A percentile compares a stretch with the other conserved stretches of the same genome.
Conservation (phyloP, 2,888 invertebrate species). For the Entomobrya proxima region DNA sequence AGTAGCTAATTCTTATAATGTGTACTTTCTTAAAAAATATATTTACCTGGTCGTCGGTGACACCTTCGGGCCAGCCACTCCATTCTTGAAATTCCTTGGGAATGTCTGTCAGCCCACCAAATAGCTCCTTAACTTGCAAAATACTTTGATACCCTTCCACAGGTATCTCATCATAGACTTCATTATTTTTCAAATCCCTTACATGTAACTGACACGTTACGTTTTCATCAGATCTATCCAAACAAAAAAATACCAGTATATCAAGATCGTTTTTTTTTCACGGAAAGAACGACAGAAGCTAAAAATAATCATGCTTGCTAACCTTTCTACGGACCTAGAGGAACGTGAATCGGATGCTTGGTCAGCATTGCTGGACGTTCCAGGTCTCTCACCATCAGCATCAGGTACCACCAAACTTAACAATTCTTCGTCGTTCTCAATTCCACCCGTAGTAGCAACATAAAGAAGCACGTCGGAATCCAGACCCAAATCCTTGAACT, state of each 20-base stretch:
- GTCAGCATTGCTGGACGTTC: background rate
- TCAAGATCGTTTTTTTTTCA: background rate
- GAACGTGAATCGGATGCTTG: background rate
- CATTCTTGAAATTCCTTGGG: conserved; percentile 12
- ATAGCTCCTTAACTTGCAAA: background rate
- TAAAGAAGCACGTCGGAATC: background rate
- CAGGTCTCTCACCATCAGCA: background rate
- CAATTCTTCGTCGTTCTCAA: background rate
- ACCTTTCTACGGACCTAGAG: background rate
- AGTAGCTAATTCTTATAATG: too few species aligned
- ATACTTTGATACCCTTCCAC: background rate
- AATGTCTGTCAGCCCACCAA: conserved; percentile 14
- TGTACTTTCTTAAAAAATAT: background rate
- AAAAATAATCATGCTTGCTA: background rate
- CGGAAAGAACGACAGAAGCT: too few species aligned
- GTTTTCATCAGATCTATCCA: background rate
- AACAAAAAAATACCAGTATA: background rate
- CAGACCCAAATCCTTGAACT: conserved; percentile 11
- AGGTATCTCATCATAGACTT: conserved; percentile 5
- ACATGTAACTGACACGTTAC: conserved; percentile 11
- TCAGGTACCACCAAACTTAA: background rate
- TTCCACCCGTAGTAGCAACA: conserved; percentile 2
- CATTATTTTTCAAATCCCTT: background rate
- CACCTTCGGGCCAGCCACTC: conserved; percentile 49
- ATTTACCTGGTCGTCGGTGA: background rate